Percentiles rank a stretch among this genome's conserved stretches.
These are phyloP conservation scores for Oxycera nigricornis DNA, from an alignment of 2,888 invertebrate species.

Conservation along the genomic window DNA sequence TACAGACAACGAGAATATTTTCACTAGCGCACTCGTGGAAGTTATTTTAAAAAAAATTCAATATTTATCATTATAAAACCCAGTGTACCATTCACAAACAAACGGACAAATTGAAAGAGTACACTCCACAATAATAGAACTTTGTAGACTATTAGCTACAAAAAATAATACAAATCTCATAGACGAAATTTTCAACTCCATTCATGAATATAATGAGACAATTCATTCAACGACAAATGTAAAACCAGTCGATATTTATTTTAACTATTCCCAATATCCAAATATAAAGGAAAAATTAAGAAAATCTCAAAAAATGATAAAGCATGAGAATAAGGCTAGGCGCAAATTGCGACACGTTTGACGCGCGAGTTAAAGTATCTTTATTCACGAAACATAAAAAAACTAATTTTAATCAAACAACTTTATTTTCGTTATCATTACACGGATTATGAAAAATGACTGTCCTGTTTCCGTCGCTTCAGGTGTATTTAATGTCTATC, in stretches of 20 bases:
- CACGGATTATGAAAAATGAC: no score
- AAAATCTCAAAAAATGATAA: neutral
- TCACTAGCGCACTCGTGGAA: neutral
- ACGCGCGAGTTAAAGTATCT: no score
- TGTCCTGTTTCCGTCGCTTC: no score
- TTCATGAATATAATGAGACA: slow-evolving; percentile 22
- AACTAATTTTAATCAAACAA: no score
- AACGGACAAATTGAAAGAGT: slow-evolving; percentile 26
- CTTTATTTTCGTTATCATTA: no score
- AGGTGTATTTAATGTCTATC: no score
- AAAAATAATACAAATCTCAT: neutral
- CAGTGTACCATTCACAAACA: neutral
- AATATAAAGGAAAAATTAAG: neutral
- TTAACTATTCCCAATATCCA: neutral
- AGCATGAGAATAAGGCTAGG: no score
- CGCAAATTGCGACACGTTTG: no score
- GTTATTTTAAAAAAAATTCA: neutral
- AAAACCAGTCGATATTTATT: neutral
- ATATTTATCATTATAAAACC: no score
- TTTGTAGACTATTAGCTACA: neutral
- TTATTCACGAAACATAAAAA: no score
- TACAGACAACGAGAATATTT: slow-evolving; percentile 25
- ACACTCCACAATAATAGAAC: slow-evolving; percentile 21
- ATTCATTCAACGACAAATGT: slow-evolving; percentile 2
- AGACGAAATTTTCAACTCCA: slow-evolving; percentile 13